Evolutionary conservation across 2,797 vertebrate genomes (phyloP).

Genomic region (Hirundo rustica): DNA sequence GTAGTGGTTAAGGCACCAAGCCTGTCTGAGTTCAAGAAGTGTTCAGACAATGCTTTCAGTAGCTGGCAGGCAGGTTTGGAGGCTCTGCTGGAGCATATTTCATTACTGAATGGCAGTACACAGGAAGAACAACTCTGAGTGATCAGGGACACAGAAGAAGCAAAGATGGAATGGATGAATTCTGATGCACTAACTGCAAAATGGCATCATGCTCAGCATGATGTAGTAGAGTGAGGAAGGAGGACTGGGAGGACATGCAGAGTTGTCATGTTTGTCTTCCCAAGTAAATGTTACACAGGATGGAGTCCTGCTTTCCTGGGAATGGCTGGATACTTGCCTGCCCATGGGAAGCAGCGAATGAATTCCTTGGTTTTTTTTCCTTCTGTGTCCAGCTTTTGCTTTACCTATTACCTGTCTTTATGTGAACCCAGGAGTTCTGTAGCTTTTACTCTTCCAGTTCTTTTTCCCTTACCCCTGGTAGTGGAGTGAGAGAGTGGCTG

Average conservation of each 20-base stretch:
- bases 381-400: not conserved
- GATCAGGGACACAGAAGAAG: not conserved
- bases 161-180: not conserved
- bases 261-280: not conserved
- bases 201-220: not conserved
- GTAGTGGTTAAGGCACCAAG: not conserved
- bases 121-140: not conserved
- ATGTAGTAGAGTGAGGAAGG: not conserved
- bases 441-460: not conserved
- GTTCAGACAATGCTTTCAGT: not conserved
- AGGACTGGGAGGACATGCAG: not conserved
- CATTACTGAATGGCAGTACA: not conserved
- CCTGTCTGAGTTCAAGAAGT: not conserved
- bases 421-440: rapidly evolving
- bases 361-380: not conserved
- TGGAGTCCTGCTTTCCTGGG: not conserved
- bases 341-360: not conserved
- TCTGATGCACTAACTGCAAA: not conserved
- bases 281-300: not conserved
- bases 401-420: not conserved
- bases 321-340: not conserved
- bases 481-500: not conserved
- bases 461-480: not conserved
- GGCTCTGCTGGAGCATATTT: not conserved
- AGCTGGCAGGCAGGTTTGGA: not conserved